Evolutionary conservation across 2,113 vertebrate species (phyloP), one percentile per base, ranked within the genome.

Genomic region (Osmerus mordax): DNA sequence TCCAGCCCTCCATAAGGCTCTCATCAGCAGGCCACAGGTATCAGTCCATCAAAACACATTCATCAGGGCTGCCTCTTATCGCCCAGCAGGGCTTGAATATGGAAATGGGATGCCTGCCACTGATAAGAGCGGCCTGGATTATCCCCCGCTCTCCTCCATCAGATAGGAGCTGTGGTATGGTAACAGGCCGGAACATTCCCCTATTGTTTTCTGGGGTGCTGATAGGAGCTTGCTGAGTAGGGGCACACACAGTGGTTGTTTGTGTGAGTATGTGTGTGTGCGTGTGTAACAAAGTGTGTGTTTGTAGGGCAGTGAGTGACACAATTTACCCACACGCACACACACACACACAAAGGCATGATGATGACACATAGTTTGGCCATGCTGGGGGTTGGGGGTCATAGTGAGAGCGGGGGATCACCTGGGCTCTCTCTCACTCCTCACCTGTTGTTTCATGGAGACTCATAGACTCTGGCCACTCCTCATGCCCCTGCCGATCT

Each of bases 61-160:
- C 96, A 97, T 98, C 96, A 96, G 93, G 92, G 87, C 86, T 86
- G 86, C 87, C 87, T 84, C 90, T 95, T 97, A 97, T 97, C 95
- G 96, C 94, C 92, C 73, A 89, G 87, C 84, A 91, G 89, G 94
- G 91, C 87, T 91, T 93, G 95, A 95, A 96, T 98, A 98, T 97
- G 95, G 96, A 98, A 99, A 99, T 96, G 91, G 91, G 95, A 96
- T 96, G 93, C 90, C 91, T 95, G 94, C 92, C 93, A 94, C 79
- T 88, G 95, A 96, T 96, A 97, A 96, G 93, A 81, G 80, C 73
- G 90, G 93, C 89, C 88, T 91, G 93, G 94, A 96, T 96, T 95
- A 96, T 95, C 85, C 93, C 89, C 85, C 87, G 92, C 92, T 94
- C 90, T 92, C 91, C 92, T 93, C 93, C 93, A 95, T 95, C 94